A percentile compares a stretch with the other conserved stretches of the same genome.
phyloP scores from a whole-genome alignment of 2,888 invertebrate genomes.

The Andricus quercusramuli region DNA sequence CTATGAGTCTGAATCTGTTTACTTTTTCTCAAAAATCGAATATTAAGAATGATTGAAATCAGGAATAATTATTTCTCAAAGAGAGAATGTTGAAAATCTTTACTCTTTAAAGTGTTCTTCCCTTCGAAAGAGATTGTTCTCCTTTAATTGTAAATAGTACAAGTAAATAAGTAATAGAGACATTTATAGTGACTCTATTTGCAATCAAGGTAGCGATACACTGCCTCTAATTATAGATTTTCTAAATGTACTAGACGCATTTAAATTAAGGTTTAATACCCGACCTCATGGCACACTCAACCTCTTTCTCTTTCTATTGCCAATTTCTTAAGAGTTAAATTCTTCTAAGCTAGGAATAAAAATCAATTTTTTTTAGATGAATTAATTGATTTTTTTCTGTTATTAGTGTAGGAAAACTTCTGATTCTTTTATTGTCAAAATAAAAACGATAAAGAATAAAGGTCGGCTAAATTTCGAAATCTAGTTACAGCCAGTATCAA shows the following conservation, averaged over 20 bases:
- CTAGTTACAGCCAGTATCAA: background rate
- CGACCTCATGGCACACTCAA: conserved; percentile 28
- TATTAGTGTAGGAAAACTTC: background rate
- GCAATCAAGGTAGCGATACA: conserved; percentile 27
- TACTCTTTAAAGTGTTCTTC: background rate
- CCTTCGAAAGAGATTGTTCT: background rate
- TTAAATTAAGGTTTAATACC: conserved; percentile 24
- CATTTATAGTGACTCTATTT: conserved; percentile 31
- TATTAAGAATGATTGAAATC: background rate
- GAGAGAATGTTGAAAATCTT: background rate
- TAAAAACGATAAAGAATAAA: background rate
- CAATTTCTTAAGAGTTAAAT: background rate
- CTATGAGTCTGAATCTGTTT: too few species aligned
- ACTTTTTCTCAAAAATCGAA: background rate
- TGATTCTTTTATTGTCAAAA: too few species aligned
- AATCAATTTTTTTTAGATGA: background rate
- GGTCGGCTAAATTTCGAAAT: background rate
- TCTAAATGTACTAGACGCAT: conserved; percentile 30
- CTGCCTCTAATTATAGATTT: conserved; percentile 9
- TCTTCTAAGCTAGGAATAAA: background rate
- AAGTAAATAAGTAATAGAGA: background rate
- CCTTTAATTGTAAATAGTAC: background rate
- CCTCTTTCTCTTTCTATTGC: background rate
- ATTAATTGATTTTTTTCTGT: background rate
- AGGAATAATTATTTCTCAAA: background rate